Base-by-base conservation (phyloP, 2,888 invertebrate species). In the Stenurella melanura region DNA sequence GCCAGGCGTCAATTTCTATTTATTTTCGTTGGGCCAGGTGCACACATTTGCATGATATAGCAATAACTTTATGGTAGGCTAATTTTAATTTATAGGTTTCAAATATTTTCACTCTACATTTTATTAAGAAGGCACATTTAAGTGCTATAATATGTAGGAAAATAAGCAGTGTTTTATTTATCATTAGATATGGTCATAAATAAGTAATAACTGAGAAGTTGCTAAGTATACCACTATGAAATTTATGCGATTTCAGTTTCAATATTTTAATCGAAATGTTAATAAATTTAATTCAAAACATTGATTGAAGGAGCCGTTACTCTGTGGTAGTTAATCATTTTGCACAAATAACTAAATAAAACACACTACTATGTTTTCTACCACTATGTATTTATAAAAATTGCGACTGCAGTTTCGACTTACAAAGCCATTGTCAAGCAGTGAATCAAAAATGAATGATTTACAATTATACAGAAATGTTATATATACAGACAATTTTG, bases 31-130 rank as follows among this genome's bases (percentile, higher is more conserved):
- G 58, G 57, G 69, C 74, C 76, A 78, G 78, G 78, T 78, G 76
- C 74, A 74, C 50, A 71, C 42, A 74, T 78, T 78, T 76, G 76
- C 78, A 78, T 76, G 74, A 74, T 72, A 74, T 68, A 61, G 78
- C 78, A 76, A 74, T 78, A 74, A 74, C 68, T 74, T 74, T 74
- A 76, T 72, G 78, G 72, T 61, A 67, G 58, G 69, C 69, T 74
- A 56, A 72, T 60, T 74, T 70, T 60, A 58, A 64, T 74, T 70
- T 67, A 67, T 69, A 69, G 67, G 69, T 76, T 68, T 69, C 19
- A 72, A 74, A 67, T 67, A 67, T 67, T 67, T 67, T 54, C 54
- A 50, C 67, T 63, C 18, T 64, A 42, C 26, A 64, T 30, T 64
- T 64, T 42, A 34, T 63, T 15, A 30, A 63, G 63, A 5, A 42